Conservation (phyloP, 2,888 invertebrate species). For the Hartigia nigra region DNA sequence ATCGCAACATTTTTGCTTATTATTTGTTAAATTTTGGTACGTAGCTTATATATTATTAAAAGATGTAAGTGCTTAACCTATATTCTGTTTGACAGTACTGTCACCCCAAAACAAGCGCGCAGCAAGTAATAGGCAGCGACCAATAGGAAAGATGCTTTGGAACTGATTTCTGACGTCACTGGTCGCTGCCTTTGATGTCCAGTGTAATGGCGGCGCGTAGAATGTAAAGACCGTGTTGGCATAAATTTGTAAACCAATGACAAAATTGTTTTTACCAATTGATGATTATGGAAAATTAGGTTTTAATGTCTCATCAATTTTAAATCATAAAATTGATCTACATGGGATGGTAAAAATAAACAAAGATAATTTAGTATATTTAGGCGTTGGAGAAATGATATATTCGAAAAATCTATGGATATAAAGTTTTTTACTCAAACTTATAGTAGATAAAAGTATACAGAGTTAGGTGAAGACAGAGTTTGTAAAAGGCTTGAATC, state of each 20-base stretch:
- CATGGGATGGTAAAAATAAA: not conserved
- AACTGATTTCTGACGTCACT: too few relatives aligned
- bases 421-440: conserved; percentile 23
- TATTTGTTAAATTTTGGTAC: not conserved
- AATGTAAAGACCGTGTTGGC: not conserved
- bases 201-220: not conserved
- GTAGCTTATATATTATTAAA: not conserved
- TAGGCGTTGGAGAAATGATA: not conserved
- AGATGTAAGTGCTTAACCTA: not conserved
- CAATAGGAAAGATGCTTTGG: too few relatives aligned
- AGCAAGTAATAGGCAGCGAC: too few relatives aligned
- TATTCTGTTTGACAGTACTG: not conserved
- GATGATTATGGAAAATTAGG: not conserved
- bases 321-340: not conserved
- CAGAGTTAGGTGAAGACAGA: conserved; percentile 1
- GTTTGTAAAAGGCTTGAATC: not conserved
- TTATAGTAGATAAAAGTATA: conserved; percentile 35
- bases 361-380: not conserved
- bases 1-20: conserved; percentile 75
- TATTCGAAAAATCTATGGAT: not conserved
- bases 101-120: too few relatives aligned
- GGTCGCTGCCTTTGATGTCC: not conserved
- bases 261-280: not conserved
- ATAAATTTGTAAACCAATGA: not conserved
- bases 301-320: not conserved